Conservation (phyloP, 1,140 invertebrate genomes). For the Aphaenogaster ashmeadi region DNA sequence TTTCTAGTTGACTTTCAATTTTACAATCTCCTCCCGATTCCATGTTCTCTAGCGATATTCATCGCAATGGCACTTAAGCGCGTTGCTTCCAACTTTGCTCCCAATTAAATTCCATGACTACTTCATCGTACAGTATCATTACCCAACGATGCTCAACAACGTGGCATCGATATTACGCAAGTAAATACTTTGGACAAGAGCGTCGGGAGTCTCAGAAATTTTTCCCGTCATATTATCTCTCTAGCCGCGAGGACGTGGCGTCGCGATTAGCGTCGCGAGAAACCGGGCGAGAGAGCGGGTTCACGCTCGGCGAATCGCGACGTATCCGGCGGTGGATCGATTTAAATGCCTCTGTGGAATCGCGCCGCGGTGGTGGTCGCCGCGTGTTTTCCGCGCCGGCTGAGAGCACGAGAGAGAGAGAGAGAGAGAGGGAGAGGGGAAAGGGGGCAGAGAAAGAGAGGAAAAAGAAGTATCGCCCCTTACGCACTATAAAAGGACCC, state of each 20-base stretch:
- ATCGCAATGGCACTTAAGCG: background rate
- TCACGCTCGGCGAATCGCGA: constrained; percentile 73
- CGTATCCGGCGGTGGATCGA: constrained; percentile 73
- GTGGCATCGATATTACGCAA: background rate
- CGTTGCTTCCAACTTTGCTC: background rate
- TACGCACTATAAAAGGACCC: constrained; percentile 74
- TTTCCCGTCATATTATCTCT: background rate
- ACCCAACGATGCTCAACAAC: background rate
- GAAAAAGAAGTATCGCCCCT: constrained; percentile 71
- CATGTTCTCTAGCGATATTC: background rate
- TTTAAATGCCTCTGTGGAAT: constrained; percentile 70
- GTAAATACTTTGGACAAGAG: background rate
- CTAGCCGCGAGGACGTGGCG: background rate
- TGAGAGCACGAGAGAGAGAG: background rate
- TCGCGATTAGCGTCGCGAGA: constrained; percentile 48
- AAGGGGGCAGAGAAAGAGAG: background rate
- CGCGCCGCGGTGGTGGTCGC: constrained; percentile 47
- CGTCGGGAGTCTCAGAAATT: background rate
- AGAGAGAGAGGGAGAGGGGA: background rate
- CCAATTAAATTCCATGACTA: background rate
- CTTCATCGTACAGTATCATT: background rate
- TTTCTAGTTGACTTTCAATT: background rate
- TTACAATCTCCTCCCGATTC: background rate
- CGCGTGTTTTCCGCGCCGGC: constrained; percentile 41
- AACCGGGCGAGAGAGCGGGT: constrained; percentile 50